Evolutionary conservation across 1,140 invertebrate species (phyloP), one percentile per base, ranked within the genome.

Genomic region (Hesperophylax magnus): DNA sequence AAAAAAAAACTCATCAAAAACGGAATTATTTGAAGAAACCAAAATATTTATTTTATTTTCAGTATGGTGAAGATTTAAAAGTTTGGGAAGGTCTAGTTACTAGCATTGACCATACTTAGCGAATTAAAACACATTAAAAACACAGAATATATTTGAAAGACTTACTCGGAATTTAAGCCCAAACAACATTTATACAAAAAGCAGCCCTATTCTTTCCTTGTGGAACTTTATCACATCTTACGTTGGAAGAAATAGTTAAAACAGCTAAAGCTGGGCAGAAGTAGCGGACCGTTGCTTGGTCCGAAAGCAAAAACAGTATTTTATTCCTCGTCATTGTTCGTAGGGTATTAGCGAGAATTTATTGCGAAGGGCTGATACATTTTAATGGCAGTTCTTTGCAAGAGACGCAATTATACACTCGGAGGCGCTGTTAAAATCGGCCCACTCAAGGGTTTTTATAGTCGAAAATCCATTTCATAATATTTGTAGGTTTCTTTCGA

Each of bases 251-350:
- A 67, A 67, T 67, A 67, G 63, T 67, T 67, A 67, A 67, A 67
- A 34, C 22, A 67, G 27, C 39, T 34, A 67, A 67, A 67, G 31
- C 22, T 39, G 22, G 15, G 11, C 11, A 17, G 7, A 34, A 67
- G 7, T 65, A 31, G 20, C 61, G 61, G 20, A n/a, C 61, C 34
- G 34, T 47, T 47, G 8, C 34, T 39, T 39, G 39, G 39, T 9
- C 11, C 9, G 11, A 47, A 11, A 20, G 18, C 63, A 17, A 11
- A 52, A 18, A n/a, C 53, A 9, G 27, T 75, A 34, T 58, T 75
- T 75, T 75, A 75, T 75, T 58, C n/a, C 22, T 47, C 53, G 54
- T 58, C 72, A 56, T 58, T 75, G 72, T 75, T 75, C 52, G 52
- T 24, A 20, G 72, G 69, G 54, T 54, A 31, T 27, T 24, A 58